A percentile compares a stretch with the other conserved stretches of the same genome.
Conservation (phyloP, 2,113 vertebrate genomes). For the Neotoma lepida region DNA sequence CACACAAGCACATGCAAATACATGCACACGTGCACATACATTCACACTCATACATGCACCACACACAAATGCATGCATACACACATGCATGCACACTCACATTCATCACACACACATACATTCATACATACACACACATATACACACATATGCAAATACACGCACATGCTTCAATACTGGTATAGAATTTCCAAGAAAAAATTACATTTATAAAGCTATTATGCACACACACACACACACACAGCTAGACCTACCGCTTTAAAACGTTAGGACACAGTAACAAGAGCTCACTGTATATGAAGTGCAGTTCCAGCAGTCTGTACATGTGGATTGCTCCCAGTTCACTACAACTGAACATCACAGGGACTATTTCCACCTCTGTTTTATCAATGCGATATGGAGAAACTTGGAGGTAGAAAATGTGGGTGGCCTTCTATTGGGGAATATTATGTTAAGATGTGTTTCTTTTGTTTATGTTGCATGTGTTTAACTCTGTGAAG, state of each 20-base stretch:
- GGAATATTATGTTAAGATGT: too few species aligned
- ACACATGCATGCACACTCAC: neutral
- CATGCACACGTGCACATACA: neutral
- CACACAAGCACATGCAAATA: neutral
- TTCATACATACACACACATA: neutral
- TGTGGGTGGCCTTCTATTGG: neutral
- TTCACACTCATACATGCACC: neutral
- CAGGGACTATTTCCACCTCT: neutral
- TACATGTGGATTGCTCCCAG: neutral
- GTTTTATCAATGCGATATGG: neutral
- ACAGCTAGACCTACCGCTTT: neutral
- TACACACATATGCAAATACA: neutral
- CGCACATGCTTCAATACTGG: too few species aligned
- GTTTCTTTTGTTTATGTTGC: too few species aligned
- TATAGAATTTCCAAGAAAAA: too few species aligned
- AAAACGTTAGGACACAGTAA: conserved; percentile 18
- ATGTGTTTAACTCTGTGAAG: too few species aligned
- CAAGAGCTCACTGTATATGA: neutral
- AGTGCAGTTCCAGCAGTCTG: neutral
- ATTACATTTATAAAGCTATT: too few species aligned
- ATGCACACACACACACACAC: neutral
- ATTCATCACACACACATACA: neutral
- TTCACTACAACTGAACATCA: neutral
- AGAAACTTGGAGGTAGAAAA: neutral
- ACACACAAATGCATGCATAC: neutral